Base-by-base conservation (phyloP, 2,113 vertebrate genomes). In the Trogon surrucura region DNA sequence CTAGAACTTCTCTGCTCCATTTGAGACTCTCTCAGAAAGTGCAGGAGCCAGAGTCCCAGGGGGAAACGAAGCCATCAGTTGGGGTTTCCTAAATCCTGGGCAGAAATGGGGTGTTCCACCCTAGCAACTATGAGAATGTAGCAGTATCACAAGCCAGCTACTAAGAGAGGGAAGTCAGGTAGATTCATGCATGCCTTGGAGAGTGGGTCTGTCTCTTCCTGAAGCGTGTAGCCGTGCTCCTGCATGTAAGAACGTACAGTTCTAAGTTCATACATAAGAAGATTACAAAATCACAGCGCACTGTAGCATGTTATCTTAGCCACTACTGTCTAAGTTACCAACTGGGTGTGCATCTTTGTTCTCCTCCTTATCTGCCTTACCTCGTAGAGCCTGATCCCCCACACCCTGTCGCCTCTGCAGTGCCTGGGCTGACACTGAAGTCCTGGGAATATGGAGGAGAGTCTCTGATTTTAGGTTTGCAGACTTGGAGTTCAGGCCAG, bases 291-390 rank as follows among this genome's bases (percentile, higher is more conserved):
- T 48, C 38, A 23, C 45, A 23, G 25, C 1, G 8, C 4, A 2
- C 11, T 72, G 32, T 21, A 51, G 6, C 0, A 0, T 38, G 4
- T 67, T 34, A 6, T 13, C 18, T 22, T 86, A 44, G 30, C 25
- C 16, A 11, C 22, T 66, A 1, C 15, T n/a, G 17, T 23, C 48
- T 22, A 26, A 12, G 14, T 80, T 58, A 30, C 27, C 26, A 57
- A 27, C 50, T 86, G 54, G 27, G 29, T 45, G 7, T 30, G 13
- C 1, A 6, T 34, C 13, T 20, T 77, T 73, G 50, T 21, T 56
- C n/a, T 53, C 38, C 9, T 2, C 22, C 25, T 53, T 10, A 6
- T 7, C 22, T 75, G 7, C n/a, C 25, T 62, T 93, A 36, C 16
- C 2, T 20, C 18, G 21, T 41, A 51, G 57, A 82, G 25, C 32